Conservation (phyloP, 2,797 vertebrate species). For the Zenarchopterus dispar region DNA sequence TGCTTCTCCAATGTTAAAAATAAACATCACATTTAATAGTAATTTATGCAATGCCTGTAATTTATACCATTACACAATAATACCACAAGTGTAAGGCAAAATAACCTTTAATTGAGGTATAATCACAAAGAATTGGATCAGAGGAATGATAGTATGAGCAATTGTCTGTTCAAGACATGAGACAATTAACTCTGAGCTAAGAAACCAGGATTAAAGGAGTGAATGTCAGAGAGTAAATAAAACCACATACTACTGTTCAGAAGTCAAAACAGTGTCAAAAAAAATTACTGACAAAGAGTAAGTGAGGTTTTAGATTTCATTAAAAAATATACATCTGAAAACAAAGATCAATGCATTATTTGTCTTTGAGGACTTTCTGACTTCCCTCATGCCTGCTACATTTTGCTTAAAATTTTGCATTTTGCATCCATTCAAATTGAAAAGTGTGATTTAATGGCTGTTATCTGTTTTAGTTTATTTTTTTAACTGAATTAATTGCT, state of each 20-base stretch:
- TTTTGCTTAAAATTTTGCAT: neutral
- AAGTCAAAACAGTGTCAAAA: constrained; percentile 22
- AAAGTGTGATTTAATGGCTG: too few relatives aligned
- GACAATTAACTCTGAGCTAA: constrained; percentile 63
- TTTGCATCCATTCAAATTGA: too few relatives aligned
- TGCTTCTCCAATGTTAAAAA: constrained; percentile 35
- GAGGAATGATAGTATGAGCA: constrained; percentile 67
- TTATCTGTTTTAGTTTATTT: too few relatives aligned
- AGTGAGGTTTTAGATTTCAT: too few relatives aligned
- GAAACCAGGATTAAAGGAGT: constrained; percentile 55
- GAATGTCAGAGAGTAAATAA: constrained; percentile 39
- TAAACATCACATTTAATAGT: constrained; percentile 50
- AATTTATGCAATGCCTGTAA: constrained; percentile 53
- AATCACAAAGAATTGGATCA: constrained; percentile 69
- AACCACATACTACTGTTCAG: constrained; percentile 30
- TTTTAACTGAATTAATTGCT: too few relatives aligned
- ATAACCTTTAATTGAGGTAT: constrained; percentile 76
- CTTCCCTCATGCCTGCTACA: neutral
- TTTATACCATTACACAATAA: constrained; percentile 59
- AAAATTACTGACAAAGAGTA: neutral
- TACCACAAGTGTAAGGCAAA: constrained; percentile 52
- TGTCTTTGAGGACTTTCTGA: constrained; percentile 1
- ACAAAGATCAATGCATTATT: constrained; percentile 15
- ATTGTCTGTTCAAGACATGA: constrained; percentile 69
- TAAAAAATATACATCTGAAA: neutral